These are phyloP conservation scores for Griposia aprilina DNA, from an alignment of 2,888 invertebrate species.

Conservation along the genomic window DNA sequence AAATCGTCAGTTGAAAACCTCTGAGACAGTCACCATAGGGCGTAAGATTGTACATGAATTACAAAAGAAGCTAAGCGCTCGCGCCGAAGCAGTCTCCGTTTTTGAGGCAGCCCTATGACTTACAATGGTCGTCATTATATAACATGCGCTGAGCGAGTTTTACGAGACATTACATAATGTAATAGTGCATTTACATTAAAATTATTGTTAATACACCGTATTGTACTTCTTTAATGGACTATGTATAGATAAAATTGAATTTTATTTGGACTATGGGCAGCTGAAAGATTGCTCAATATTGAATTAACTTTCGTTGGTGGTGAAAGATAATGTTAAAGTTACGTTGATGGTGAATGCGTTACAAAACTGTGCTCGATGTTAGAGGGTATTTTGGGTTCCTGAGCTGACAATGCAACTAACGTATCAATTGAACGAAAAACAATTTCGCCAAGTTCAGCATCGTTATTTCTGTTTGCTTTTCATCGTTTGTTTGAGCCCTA, in stretches of 20 bases:
- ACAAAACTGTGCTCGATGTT: not conserved
- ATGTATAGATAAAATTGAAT: conserved; percentile 41
- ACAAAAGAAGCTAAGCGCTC: too few species aligned
- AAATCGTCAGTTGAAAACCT: not conserved
- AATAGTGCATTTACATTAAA: conserved; percentile 46
- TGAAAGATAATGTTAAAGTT: conserved; percentile 16
- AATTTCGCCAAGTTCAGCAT: too few species aligned
- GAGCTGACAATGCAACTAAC: not conserved
- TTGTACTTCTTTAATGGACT: conserved; percentile 51
- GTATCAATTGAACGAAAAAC: not conserved
- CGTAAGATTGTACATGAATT: too few species aligned
- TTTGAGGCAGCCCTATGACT: conserved; percentile 45
- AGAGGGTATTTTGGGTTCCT: not conserved
- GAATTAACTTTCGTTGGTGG: conserved; percentile 27
- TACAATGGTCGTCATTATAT: conserved; percentile 46
- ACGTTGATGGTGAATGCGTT: conserved; percentile 6
- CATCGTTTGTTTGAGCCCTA: not conserved
- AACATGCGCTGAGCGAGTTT: conserved; percentile 46
- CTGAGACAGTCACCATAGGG: not conserved
- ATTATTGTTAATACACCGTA: conserved; percentile 46
- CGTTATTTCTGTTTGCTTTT: not conserved
- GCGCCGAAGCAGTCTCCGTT: not conserved
- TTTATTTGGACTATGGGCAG: conserved; percentile 22
- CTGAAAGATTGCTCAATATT: conserved; percentile 32
- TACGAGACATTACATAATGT: conserved; percentile 48